phyloP scores from a whole-genome alignment of 1,140 invertebrate species.

The Drusus annulatus region DNA sequence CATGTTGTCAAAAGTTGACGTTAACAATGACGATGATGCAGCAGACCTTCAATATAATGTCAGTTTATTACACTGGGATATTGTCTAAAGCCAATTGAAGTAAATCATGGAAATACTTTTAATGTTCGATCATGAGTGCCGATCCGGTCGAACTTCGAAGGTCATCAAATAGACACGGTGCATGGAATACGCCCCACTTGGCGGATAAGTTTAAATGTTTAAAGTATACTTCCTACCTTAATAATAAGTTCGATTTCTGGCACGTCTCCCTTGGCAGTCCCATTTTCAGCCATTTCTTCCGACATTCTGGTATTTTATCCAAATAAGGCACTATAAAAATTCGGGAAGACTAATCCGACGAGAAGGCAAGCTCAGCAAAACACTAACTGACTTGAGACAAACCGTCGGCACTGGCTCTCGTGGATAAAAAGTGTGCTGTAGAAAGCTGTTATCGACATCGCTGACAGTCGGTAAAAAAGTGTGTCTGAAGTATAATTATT shows the following conservation, averaged over 20 bases:
- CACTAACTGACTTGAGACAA: slow-evolving; percentile 36
- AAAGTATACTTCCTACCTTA: slow-evolving; percentile 73
- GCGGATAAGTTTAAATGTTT: slow-evolving; percentile 32
- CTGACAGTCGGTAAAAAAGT: background rate
- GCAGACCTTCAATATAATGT: slow-evolving; percentile 1
- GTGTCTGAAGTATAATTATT: no score
- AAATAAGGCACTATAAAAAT: slow-evolving; percentile 42
- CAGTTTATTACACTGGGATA: background rate
- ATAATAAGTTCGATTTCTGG: slow-evolving; percentile 87
- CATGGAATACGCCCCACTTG: slow-evolving; percentile 44
- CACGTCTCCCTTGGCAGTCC: slow-evolving; percentile 78
- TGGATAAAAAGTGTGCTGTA: slow-evolving; percentile 30
- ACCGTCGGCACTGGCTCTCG: background rate
- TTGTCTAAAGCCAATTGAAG: background rate
- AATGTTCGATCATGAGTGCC: slow-evolving; percentile 17
- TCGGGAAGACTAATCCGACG: slow-evolving; percentile 9
- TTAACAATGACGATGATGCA: slow-evolving; percentile 46
- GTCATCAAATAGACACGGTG: slow-evolving; percentile 45
- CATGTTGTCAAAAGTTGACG: slow-evolving; percentile 46
- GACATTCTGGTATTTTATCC: slow-evolving; percentile 63
- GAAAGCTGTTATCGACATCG: slow-evolving; percentile 20
- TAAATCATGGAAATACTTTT: slow-evolving; percentile 27
- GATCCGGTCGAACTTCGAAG: slow-evolving; percentile 46
- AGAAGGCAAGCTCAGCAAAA: slow-evolving; percentile 44
- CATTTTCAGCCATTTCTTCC: slow-evolving; percentile 73